phyloP scores from a whole-genome alignment of 92 coral and sea anemone species.

The Zoanthus gigantus region DNA sequence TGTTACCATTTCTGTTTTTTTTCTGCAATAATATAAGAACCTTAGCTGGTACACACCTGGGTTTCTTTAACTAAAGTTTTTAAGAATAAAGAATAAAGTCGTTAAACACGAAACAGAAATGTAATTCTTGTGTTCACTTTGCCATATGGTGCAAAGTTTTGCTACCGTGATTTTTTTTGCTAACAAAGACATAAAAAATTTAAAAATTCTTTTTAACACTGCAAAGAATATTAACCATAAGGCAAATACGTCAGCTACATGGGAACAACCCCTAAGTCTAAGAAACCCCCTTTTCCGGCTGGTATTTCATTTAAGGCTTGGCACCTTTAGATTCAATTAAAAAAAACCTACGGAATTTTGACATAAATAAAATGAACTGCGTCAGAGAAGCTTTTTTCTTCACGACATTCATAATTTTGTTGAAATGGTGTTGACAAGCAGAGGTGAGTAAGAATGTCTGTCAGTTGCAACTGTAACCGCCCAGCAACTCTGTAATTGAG shows the following conservation, averaged over 20 bases:
- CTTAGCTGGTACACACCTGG: too few species aligned
- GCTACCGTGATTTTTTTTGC: background rate
- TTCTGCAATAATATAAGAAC: conserved; percentile 50
- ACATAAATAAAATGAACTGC: conserved; percentile 70
- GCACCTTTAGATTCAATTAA: conserved; percentile 79
- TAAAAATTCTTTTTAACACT: background rate
- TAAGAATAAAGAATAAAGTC: background rate
- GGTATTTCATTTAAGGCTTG: conserved; percentile 71
- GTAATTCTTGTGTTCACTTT: background rate
- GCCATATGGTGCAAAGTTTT: conserved; percentile 33
- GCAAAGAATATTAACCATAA: background rate
- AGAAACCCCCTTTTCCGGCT: conserved; percentile 57
- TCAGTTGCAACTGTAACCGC: conserved; percentile 72
- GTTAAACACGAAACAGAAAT: conserved; percentile 26
- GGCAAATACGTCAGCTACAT: conserved; percentile 11
- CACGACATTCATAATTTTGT: conserved; percentile 75
- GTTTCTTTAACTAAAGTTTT: background rate
- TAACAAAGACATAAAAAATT: background rate
- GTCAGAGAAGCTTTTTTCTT: conserved; percentile 54
- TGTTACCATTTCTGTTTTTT: conserved; percentile 75
- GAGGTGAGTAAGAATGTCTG: conserved; percentile 77
- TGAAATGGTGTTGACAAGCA: conserved; percentile 96
- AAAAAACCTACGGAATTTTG: conserved; percentile 68
- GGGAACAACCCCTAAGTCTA: background rate
- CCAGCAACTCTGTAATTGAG: conserved; percentile 64